Evolutionary conservation across 2,888 invertebrate genomes (phyloP), one percentile per base, ranked within the genome.

Genomic region (Mythimna ferrago): DNA sequence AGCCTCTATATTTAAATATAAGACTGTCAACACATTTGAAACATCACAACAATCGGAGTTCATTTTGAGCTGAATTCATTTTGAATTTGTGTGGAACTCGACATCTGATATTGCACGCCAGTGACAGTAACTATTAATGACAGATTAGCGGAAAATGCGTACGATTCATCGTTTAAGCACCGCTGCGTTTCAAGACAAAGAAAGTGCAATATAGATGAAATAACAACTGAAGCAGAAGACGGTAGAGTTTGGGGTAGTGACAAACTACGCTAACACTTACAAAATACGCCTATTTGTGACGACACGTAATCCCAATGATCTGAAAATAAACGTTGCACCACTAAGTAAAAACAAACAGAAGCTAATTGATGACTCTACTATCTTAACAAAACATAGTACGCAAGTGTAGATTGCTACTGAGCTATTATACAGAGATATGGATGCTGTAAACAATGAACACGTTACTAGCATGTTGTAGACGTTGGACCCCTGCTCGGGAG

Each of bases 391-490:
- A 81, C 80, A 69, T 80, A 80, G 26, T 80, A 81, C 76, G 80
- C 68, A 71, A 73, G 54, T 70, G 69, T 82, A 69, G 60, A 73
- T 58, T 68, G 51, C 76, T 76, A 80, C 63, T 16, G 60, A 65
- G 62, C 58, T 80, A 79, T 83, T 62, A 53, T 54, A 61, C 32
- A 61, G 16, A 71, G 58, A 66, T 73, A 73, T 38, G 56, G 63
- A 38, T 72, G 64, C 74, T 76, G 74, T 79, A 83, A 86, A 83
- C 86, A 86, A 76, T 70, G 21, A 64, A 53, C 75, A 85, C 54
- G 75, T 72, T 73, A 76, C 64, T n/a, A 67, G 71, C 83, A 83
- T 83, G 57, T 73, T 76, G 32, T 80, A 80, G 71, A 80, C 83
- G 75, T 71, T 83, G 80, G 65, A 80, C 83, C 54, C 56, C 32